Evolutionary conservation across 2,797 vertebrate genomes (phyloP).

Genomic region (Octomys mimax): DNA sequence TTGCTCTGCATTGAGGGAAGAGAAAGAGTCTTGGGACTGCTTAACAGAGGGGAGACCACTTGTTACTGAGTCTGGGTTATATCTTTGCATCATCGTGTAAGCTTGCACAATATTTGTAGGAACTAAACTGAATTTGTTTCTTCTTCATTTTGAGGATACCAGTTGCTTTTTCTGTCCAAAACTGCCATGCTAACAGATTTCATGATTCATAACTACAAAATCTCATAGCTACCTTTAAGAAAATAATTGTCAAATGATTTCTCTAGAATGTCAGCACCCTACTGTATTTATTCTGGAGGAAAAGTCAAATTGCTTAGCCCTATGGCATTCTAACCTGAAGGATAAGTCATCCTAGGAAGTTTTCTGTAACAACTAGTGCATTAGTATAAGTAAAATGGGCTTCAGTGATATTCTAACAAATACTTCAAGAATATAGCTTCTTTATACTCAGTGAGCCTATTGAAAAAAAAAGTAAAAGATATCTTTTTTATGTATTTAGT

Average conservation of each 20-base stretch:
- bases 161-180: background rate
- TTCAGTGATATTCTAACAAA: conserved; percentile 33
- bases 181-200: conserved; percentile 5
- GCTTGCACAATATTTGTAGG: background rate
- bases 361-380: conserved; percentile 38
- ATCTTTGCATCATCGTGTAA: conserved; percentile 13
- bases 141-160: conserved; percentile 19
- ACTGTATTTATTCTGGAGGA: background rate
- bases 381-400: conserved; percentile 3
- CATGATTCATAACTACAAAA: background rate
- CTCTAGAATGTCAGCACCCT: background rate
- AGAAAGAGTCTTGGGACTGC: background rate
- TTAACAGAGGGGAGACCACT: background rate
- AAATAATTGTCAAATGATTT: conserved; percentile 30
- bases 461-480: conserved; percentile 29
- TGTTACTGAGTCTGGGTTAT: background rate
- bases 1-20: background rate
- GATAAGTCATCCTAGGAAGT: background rate
- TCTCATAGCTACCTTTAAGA: conserved; percentile 19
- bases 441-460: background rate
- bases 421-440: background rate
- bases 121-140: background rate
- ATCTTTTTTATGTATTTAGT: background rate
- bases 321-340: background rate
- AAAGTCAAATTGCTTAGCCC: background rate